phyloP scores from a whole-genome alignment of 2,113 vertebrate genomes.

The Triplophysa siluroides region DNA sequence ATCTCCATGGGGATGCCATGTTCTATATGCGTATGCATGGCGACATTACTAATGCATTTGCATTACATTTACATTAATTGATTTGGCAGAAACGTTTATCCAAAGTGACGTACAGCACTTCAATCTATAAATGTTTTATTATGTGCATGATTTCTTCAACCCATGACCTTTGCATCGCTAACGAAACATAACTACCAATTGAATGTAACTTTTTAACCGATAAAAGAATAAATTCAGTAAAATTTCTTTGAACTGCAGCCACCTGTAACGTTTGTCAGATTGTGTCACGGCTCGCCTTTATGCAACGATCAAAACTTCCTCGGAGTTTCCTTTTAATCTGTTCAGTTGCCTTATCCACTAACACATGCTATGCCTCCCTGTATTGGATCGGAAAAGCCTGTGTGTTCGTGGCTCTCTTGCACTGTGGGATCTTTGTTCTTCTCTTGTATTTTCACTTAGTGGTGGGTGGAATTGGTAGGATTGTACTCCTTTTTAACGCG shows the following conservation, averaged over 20 bases:
- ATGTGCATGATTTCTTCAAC: no score
- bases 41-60: background rate
- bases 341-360: conserved; percentile 2
- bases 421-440: conserved; percentile 31
- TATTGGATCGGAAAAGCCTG: background rate
- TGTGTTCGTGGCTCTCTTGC: conserved; percentile 22
- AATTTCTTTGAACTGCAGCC: background rate
- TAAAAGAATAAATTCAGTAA: conserved; percentile 11
- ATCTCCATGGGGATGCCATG: background rate
- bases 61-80: background rate
- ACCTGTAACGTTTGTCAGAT: conserved; percentile 9
- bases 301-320: background rate
- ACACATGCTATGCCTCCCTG: background rate
- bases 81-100: no score
- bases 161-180: no score
- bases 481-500: conserved; percentile 40
- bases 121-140: no score
- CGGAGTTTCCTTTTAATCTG: conserved; percentile 12
- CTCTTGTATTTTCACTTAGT: conserved; percentile 19
- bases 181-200: no score
- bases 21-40: background rate
- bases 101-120: no score
- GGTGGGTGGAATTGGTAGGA: conserved; percentile 21
- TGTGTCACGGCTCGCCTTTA: background rate
- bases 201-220: background rate